Evolutionary conservation across 1,140 invertebrate genomes (phyloP).

Genomic region (Ectropis grisescens): DNA sequence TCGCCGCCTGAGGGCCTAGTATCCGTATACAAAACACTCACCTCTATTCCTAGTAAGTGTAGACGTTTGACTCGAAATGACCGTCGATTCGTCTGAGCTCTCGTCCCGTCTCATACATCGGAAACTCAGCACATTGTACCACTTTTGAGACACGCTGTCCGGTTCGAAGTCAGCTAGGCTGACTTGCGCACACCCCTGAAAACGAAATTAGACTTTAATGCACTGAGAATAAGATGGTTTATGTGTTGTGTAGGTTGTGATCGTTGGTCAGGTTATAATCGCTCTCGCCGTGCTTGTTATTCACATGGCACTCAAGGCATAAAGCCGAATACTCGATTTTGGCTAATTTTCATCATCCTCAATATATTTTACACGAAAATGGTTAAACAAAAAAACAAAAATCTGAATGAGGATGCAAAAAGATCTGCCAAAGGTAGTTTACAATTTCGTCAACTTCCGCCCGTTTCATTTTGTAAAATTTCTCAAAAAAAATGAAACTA

Average conservation of each 20-base stretch:
- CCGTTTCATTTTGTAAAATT: too few relatives aligned
- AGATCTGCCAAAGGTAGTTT: too few relatives aligned
- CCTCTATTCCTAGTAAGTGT: constrained; percentile 94
- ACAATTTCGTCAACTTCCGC: too few relatives aligned
- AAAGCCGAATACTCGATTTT: constrained; percentile 64
- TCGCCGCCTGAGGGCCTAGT: too few relatives aligned
- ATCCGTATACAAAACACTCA: too few relatives aligned
- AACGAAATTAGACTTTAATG: constrained; percentile 20
- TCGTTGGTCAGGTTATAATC: constrained; percentile 42
- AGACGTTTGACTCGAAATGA: constrained; percentile 96
- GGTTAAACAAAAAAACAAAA: too few relatives aligned
- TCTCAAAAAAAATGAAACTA: too few relatives aligned
- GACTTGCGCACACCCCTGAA: constrained; percentile 93
- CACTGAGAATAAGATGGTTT: constrained; percentile 1
- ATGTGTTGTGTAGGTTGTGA: neutral
- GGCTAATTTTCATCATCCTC: constrained; percentile 62
- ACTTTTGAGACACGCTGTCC: constrained; percentile 84
- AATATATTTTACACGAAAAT: too few relatives aligned
- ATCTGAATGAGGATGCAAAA: too few relatives aligned
- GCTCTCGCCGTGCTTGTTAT: constrained; percentile 52
- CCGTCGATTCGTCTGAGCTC: constrained; percentile 96
- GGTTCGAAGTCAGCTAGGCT: constrained; percentile 95
- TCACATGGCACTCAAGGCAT: constrained; percentile 62
- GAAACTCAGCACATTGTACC: constrained; percentile 96
- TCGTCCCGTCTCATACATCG: constrained; percentile 92